Evolutionary conservation across 2,113 vertebrate genomes (phyloP).

Genomic region (Grammomys dolichurus): DNA sequence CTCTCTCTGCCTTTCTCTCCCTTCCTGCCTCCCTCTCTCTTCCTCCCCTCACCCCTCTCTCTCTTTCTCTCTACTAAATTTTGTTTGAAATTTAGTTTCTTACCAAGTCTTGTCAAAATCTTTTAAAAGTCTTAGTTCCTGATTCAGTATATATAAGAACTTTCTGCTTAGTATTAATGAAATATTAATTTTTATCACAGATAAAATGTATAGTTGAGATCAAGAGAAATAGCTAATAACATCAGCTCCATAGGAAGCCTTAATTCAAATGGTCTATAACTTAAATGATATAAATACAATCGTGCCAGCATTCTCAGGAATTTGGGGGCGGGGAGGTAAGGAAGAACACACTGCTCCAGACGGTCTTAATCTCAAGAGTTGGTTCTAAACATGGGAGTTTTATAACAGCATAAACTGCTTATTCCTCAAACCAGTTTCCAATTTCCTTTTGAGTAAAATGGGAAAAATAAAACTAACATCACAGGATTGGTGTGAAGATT

Average conservation of each 20-base stretch:
- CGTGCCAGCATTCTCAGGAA: not conserved
- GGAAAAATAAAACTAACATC: constrained; percentile 1
- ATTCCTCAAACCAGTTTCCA: not conserved
- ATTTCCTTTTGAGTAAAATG: constrained; percentile 44
- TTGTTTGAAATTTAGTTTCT: constrained; percentile 43
- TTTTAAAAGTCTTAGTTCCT: constrained; percentile 17
- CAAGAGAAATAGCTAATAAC: constrained; percentile 47
- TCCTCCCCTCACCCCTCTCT: accelerated
- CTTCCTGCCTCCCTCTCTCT: too few relatives aligned
- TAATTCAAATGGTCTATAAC: constrained; percentile 4
- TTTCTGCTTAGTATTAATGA: constrained; percentile 27
- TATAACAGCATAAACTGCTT: constrained; percentile 11
- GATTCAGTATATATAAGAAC: not conserved
- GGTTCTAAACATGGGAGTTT: constrained; percentile 9
- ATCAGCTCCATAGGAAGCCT: constrained; percentile 24
- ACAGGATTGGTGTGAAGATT: not conserved
- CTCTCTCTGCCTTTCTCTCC: not conserved
- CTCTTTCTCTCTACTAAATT: not conserved
- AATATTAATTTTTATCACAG: constrained; percentile 34
- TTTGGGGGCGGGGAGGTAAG: too few relatives aligned
- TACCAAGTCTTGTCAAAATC: constrained; percentile 4
- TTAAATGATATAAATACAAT: not conserved
- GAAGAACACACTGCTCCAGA: not conserved
- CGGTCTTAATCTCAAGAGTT: not conserved
- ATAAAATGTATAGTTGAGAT: not conserved